A percentile compares a stretch with the other conserved stretches of the same genome.
Conservation (phyloP, 2,113 vertebrate genomes). For the Myanophis thanlyinensis region DNA sequence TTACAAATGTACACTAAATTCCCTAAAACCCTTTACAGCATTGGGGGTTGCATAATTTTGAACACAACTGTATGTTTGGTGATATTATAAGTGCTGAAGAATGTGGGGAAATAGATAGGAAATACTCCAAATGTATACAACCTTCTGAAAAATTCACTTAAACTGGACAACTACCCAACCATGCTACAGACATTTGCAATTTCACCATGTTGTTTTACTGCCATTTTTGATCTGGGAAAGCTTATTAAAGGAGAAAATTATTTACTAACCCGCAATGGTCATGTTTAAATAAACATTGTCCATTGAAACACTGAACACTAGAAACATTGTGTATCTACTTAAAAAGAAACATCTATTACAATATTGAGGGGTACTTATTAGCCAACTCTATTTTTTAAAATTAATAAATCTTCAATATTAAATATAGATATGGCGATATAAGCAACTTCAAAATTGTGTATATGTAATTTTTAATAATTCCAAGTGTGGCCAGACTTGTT, state of each 20-base stretch:
- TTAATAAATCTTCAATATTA: background rate
- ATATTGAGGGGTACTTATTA: background rate
- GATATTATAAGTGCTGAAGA: background rate
- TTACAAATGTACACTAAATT: too few relatives aligned
- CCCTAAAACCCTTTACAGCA: too few relatives aligned
- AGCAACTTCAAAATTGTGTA: background rate
- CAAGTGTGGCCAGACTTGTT: background rate
- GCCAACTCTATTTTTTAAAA: conserved; percentile 26
- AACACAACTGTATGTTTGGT: background rate
- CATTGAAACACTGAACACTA: background rate
- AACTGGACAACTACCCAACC: background rate
- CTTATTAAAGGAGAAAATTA: too few relatives aligned
- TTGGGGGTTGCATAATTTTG: too few relatives aligned
- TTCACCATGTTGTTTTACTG: background rate
- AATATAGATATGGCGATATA: conserved; percentile 10
- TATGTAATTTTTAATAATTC: accelerated
- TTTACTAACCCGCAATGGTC: background rate
- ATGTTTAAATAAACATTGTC: background rate
- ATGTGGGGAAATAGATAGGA: background rate
- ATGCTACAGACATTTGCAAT: background rate
- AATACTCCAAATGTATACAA: background rate
- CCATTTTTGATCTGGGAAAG: background rate
- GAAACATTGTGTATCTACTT: too few relatives aligned
- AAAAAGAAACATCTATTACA: background rate
- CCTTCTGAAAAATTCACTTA: background rate